Conservation (phyloP, 2,797 vertebrate species). For the Sebastes taczanowskii region DNA sequence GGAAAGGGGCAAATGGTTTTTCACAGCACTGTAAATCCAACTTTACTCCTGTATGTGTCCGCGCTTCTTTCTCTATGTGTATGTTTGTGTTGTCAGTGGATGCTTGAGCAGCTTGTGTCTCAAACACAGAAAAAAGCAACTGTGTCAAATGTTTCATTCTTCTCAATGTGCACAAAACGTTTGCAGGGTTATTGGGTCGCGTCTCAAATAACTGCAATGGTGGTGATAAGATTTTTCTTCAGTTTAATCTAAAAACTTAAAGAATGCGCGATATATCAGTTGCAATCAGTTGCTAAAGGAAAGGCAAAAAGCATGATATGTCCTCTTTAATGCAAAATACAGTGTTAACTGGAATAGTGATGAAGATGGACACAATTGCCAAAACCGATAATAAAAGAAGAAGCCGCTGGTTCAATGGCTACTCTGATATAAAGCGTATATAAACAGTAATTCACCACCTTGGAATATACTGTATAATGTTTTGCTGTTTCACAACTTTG, state of each 20-base stretch:
- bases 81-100: neutral
- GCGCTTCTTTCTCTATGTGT: neutral
- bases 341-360: neutral
- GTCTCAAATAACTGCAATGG: neutral
- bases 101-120: neutral
- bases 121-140: neutral
- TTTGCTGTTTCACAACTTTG: neutral
- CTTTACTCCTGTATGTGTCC: neutral
- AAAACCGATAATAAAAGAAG: neutral
- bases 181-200: neutral
- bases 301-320: too few relatives aligned
- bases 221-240: neutral
- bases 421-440: neutral
- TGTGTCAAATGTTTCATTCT: neutral
- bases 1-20: constrained; percentile 27
- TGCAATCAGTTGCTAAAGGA: neutral
- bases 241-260: neutral
- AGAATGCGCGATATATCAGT: neutral
- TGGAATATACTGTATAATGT: neutral
- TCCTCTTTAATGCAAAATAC: neutral
- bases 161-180: neutral
- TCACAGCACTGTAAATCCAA: constrained; percentile 48
- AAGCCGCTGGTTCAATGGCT: neutral
- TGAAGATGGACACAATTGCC: neutral
- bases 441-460: neutral